phyloP scores from a whole-genome alignment of 2,888 invertebrate species.

The Marasmarcha lunaedactyla region DNA sequence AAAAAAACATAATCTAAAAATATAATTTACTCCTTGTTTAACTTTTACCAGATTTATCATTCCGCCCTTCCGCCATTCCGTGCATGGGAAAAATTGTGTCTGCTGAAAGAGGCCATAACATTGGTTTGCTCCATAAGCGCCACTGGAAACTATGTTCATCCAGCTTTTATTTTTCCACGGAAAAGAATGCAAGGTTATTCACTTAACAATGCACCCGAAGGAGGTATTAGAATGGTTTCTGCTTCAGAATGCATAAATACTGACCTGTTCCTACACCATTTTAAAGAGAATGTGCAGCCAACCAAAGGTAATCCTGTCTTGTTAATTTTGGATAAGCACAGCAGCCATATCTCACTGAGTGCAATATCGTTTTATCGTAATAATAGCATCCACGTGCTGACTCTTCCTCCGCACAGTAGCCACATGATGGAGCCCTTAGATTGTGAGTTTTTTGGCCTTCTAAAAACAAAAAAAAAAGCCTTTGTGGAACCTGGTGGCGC shows the following conservation, averaged over 20 bases:
- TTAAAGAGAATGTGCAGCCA: conserved; percentile 18
- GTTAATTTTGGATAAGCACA: conserved; percentile 20
- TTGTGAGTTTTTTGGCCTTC: too few relatives aligned
- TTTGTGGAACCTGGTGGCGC: too few relatives aligned
- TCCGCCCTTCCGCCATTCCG: too few relatives aligned
- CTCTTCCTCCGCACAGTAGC: conserved; percentile 15
- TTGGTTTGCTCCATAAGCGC: conserved; percentile 3
- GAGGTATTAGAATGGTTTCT: conserved; percentile 17
- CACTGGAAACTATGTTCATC: conserved; percentile 18
- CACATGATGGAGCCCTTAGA: conserved; percentile 6
- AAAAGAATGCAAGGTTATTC: conserved; percentile 12
- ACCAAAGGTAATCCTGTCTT: conserved; percentile 19
- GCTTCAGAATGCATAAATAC: conserved; percentile 22
- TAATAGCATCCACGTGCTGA: conserved; percentile 12
- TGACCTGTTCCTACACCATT: conserved; percentile 20
- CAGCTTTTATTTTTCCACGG: conserved; percentile 21
- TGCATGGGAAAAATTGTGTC: conserved; percentile 18
- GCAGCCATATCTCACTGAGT: conserved; percentile 13
- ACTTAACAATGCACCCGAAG: too few relatives aligned
- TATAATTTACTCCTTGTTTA: too few relatives aligned
- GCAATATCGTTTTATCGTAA: conserved; percentile 11
- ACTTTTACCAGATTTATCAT: too few relatives aligned
- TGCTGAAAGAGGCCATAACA: conserved; percentile 19
- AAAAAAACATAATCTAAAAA: too few relatives aligned
- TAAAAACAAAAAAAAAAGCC: too few relatives aligned